These are phyloP conservation scores for Perca fluviatilis DNA, from an alignment of 2,113 vertebrate species.

Conservation along the genomic window DNA sequence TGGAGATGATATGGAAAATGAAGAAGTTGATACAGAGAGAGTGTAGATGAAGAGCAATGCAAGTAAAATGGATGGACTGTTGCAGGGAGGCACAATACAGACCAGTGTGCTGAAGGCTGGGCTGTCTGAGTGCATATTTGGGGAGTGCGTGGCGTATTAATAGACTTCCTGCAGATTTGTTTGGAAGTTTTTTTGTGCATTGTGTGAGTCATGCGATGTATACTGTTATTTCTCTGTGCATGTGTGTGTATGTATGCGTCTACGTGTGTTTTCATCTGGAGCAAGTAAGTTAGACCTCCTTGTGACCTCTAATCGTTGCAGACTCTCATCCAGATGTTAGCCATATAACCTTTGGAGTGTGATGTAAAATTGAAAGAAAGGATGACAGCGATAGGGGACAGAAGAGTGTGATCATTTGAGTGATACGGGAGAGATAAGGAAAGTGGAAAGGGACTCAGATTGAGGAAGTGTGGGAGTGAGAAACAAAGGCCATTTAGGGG, in stretches of 20 bases:
- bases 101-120: neutral
- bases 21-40: slow-evolving; percentile 38
- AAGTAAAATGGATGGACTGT: slow-evolving; percentile 43
- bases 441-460: slow-evolving; percentile 13
- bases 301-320: slow-evolving; percentile 46
- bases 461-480: slow-evolving; percentile 30
- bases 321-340: slow-evolving; percentile 37
- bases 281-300: slow-evolving; percentile 68
- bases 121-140: slow-evolving; percentile 49
- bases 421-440: slow-evolving; percentile 16
- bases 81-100: slow-evolving; percentile 25
- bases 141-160: slow-evolving; percentile 54
- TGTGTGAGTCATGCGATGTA: slow-evolving; percentile 18
- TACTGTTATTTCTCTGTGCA: slow-evolving; percentile 9
- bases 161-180: slow-evolving; percentile 61
- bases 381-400: slow-evolving; percentile 1
- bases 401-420: neutral
- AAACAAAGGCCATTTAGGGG: slow-evolving; percentile 21
- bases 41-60: slow-evolving; percentile 23
- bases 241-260: neutral
- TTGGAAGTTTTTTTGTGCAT: slow-evolving; percentile 36
- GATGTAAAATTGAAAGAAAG: slow-evolving; percentile 29
- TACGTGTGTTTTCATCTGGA: slow-evolving; percentile 62
- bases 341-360: slow-evolving; percentile 21
- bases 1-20: slow-evolving; percentile 61